phyloP scores from a whole-genome alignment of 2,113 vertebrate species.

The Cebidichthys violaceus region DNA sequence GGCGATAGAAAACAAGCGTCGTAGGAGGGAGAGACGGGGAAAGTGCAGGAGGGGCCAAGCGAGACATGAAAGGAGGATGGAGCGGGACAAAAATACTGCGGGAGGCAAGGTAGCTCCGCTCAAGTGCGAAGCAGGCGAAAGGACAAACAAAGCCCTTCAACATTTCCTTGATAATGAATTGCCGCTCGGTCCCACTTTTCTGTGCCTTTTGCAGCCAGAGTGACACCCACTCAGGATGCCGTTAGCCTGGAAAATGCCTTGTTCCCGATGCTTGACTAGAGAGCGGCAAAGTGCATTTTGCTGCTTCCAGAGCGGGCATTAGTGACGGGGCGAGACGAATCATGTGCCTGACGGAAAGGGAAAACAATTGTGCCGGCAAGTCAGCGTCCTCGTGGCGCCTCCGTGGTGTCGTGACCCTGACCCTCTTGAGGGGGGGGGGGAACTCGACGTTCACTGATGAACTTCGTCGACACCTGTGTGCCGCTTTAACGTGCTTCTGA shows the following conservation, averaged over 20 bases:
- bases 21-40: background rate
- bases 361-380: background rate
- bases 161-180: conserved; percentile 21
- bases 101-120: conserved; percentile 6
- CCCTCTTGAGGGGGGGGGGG: conserved; percentile 20
- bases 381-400: background rate
- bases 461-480: background rate
- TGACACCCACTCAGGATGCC: conserved; percentile 4
- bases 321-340: background rate
- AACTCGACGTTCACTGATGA: background rate
- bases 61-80: background rate
- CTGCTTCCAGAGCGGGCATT: conserved; percentile 21
- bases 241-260: conserved; percentile 12
- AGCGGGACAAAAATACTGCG: background rate
- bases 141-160: conserved; percentile 38
- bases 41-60: background rate
- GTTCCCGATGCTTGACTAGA: conserved; percentile 31
- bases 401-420: conserved; percentile 11
- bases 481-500: background rate
- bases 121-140: conserved; percentile 3
- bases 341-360: background rate
- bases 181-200: background rate
- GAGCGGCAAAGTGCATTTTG: conserved; percentile 39
- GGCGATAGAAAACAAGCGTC: conserved; percentile 1
- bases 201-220: conserved; percentile 1